Conservation (phyloP, 2,888 invertebrate species). For the Anarsia innoxiella region DNA sequence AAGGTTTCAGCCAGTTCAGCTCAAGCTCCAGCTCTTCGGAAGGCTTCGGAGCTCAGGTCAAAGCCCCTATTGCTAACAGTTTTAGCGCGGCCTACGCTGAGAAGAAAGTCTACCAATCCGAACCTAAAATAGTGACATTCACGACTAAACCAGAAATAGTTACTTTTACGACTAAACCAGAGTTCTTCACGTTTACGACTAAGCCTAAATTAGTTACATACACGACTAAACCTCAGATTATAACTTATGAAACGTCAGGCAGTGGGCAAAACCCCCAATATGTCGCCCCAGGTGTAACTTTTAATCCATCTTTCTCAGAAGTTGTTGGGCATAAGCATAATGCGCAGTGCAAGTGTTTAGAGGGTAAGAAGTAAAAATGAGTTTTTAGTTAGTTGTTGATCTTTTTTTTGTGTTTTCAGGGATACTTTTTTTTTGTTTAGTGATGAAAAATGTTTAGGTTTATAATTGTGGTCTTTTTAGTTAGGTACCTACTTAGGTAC, state of each 20-base stretch:
- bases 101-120: constrained; percentile 54
- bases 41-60: constrained; percentile 35
- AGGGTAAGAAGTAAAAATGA: constrained; percentile 53
- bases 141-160: constrained; percentile 52
- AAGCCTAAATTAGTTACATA: constrained; percentile 39
- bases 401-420: too few species aligned
- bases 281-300: constrained; percentile 48
- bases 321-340: constrained; percentile 50
- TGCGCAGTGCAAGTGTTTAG: constrained; percentile 56
- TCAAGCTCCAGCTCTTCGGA: constrained; percentile 26
- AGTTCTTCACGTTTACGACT: constrained; percentile 46
- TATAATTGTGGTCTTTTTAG: too few species aligned
- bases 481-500: too few species aligned
- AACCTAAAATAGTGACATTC: constrained; percentile 43
- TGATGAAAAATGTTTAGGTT: too few species aligned
- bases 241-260: constrained; percentile 58
- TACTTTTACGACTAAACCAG: constrained; percentile 48
- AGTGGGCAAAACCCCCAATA: constrained; percentile 56
- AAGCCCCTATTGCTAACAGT: constrained; percentile 46
- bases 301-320: constrained; percentile 49
- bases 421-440: too few species aligned
- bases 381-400: too few species aligned
- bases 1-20: constrained; percentile 25
- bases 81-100: constrained; percentile 52
- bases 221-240: constrained; percentile 42